phyloP scores from a whole-genome alignment of 2,797 vertebrate genomes.

The Paguma larvata region DNA sequence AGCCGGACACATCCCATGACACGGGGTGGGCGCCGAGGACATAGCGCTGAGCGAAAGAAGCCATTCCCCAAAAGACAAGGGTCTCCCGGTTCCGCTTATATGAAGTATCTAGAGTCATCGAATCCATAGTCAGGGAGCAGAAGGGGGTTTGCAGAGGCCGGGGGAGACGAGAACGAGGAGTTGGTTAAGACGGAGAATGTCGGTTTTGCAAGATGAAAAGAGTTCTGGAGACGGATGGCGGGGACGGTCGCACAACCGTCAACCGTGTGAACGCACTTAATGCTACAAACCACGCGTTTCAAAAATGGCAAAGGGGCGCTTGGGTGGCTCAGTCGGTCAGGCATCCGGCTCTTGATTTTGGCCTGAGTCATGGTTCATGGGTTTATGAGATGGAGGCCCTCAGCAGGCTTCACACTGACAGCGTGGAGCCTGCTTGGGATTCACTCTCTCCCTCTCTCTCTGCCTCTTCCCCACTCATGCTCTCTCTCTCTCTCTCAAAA shows the following conservation, averaged over 20 bases:
- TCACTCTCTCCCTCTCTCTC: too few species aligned
- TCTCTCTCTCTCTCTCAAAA: too few species aligned
- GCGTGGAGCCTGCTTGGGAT: too few species aligned
- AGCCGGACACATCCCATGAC: background rate
- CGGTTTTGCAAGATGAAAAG: background rate
- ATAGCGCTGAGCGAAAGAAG: background rate
- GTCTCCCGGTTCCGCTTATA: too few species aligned
- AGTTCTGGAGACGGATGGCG: background rate
- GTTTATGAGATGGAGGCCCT: too few species aligned
- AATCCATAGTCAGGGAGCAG: background rate
- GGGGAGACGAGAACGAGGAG: background rate
- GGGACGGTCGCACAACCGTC: background rate
- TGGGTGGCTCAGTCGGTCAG: too few species aligned
- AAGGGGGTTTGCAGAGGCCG: background rate
- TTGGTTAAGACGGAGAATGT: background rate
- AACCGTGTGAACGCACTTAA: background rate
- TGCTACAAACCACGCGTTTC: too few species aligned
- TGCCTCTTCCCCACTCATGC: too few species aligned
- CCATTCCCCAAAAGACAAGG: background rate
- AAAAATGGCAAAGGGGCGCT: background rate
- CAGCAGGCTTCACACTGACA: too few species aligned
- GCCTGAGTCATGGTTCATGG: too few species aligned
- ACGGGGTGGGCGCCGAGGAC: background rate
- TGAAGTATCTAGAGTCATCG: background rate
- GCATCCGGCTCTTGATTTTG: too few species aligned